Evolutionary conservation across 2,888 invertebrate genomes (phyloP), one percentile per base, ranked within the genome.

Genomic region (Scaptomyza flava): DNA sequence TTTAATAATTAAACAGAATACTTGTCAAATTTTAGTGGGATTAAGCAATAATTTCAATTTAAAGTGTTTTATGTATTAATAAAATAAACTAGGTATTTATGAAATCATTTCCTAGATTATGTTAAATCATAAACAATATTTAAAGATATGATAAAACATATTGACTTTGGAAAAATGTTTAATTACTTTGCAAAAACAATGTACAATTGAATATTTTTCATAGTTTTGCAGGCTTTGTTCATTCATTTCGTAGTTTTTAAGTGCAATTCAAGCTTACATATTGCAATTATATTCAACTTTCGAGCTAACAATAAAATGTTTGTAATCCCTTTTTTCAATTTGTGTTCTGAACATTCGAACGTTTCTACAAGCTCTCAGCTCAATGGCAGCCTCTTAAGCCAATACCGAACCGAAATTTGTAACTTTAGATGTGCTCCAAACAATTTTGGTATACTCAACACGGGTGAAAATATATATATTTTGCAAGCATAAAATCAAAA

Each of bases 381-480:
- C 34, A 41, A 58, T 47, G 36, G 17, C 53, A 41, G 11, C 48
- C 54, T 67, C 65, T 66, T 71, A 42, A 14, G 46, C 17, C 27
- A 38, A 41, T 17, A 41, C 51, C 70, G 14, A 65, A 47, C n/a
- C n/a, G n/a, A 42, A 52, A 8, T 70, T 64, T 47, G 33, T 60
- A 48, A 65, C 61, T 53, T 70, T 60, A 57, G 72, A 63, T 51
- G 56, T 60, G 50, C 23, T 36, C 47, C 46, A 60, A 42, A 60
- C 54, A 34, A 57, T 57, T 57, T 54, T 52, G 63, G 60, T 46
- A 56, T 52, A 53, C 54, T 67, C 45, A 23, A 48, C 57, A 66
- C 57, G 46, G 54, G 65, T 74, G 68, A 68, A 81, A 84, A 79
- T 74, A 71, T 76, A 74, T n/a, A n/a, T 79, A 74, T 77, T 70